Percentiles rank a stretch among this genome's conserved stretches.
phyloP scores from a whole-genome alignment of 2,797 vertebrate species.

The Podargus strigoides region DNA sequence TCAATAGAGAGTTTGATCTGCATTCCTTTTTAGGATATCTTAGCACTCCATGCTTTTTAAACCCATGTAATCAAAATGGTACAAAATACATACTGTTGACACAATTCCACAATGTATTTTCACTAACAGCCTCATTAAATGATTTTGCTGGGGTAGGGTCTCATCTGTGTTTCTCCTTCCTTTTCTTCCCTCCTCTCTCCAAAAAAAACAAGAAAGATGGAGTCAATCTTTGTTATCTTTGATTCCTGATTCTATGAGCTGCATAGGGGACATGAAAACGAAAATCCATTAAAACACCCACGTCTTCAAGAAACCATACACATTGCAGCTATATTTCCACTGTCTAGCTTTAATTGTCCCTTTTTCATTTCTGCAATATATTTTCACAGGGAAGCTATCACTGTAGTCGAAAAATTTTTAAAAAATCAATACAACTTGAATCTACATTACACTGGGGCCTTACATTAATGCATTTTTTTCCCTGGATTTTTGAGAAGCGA shows the following conservation, averaged over 20 bases:
- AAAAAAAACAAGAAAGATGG: not conserved
- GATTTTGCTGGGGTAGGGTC: not conserved
- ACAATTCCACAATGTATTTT: not conserved
- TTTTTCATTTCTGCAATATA: conserved; percentile 5
- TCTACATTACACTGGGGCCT: not conserved
- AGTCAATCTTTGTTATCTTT: not conserved
- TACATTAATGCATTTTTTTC: not conserved
- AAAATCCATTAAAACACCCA: not conserved
- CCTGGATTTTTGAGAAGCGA: not conserved
- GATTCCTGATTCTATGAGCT: conserved; percentile 15
- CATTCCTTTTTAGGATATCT: not conserved
- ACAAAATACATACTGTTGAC: not conserved
- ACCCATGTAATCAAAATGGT: not conserved
- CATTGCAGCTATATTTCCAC: not conserved
- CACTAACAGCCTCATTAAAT: not conserved
- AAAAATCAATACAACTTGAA: not conserved
- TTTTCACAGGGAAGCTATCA: conserved; percentile 11
- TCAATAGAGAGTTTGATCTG: not conserved
- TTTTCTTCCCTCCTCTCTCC: not conserved
- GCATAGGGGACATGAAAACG: not conserved
- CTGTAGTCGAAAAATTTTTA: not conserved
- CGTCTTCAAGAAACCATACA: not conserved
- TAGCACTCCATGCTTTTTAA: not conserved
- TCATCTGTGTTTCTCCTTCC: not conserved
- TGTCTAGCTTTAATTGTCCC: not conserved